phyloP scores from a whole-genome alignment of 2,888 invertebrate genomes.

The Nezara viridula region DNA sequence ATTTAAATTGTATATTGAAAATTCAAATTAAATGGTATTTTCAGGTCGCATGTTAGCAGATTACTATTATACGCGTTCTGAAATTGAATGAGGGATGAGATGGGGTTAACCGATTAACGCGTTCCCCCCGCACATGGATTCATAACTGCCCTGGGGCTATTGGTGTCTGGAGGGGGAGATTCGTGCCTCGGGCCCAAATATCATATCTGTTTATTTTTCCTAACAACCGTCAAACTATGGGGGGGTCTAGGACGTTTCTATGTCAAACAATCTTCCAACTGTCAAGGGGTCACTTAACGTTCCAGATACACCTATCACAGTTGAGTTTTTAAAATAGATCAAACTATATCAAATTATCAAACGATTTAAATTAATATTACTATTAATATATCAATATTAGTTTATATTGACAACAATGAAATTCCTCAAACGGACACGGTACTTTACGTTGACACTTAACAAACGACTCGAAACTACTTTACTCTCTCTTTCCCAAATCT shows the following conservation, averaged over 20 bases:
- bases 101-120: slow-evolving; percentile 19
- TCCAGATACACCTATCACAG: background rate
- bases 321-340: too few relatives aligned
- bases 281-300: background rate
- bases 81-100: slow-evolving; percentile 2
- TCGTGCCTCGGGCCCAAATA: background rate
- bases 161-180: background rate
- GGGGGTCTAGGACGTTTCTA: background rate
- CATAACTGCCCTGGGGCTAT: slow-evolving; percentile 31
- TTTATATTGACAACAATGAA: too few relatives aligned
- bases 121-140: background rate
- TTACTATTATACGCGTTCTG: background rate
- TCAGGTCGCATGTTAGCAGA: background rate
- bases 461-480: too few relatives aligned
- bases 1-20: too few relatives aligned
- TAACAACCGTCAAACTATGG: background rate
- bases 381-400: too few relatives aligned
- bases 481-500: too few relatives aligned
- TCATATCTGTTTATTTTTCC: slow-evolving; percentile 31
- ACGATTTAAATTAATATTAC: too few relatives aligned
- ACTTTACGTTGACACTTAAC: too few relatives aligned
- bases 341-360: too few relatives aligned
- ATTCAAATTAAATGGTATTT: background rate
- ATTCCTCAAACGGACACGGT: too few relatives aligned
- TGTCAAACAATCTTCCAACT: background rate